A percentile compares a stretch with the other conserved stretches of the same genome.
These are phyloP conservation scores for Galeruca laticollis DNA, from an alignment of 2,888 invertebrate species.

Conservation along the genomic window DNA sequence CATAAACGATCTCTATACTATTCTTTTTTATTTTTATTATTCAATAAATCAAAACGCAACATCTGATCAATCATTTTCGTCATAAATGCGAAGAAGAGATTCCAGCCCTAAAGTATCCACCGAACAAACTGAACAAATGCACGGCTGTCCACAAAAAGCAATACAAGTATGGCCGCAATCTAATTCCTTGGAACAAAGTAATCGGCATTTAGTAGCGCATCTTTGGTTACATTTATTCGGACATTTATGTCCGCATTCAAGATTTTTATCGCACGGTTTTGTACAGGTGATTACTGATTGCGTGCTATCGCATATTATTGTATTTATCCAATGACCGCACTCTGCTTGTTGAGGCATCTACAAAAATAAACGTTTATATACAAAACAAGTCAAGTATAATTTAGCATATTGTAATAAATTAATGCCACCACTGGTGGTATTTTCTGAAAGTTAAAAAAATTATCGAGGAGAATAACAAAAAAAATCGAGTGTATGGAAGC, in stretches of 20 bases:
- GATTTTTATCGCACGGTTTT: not conserved
- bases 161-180: not conserved
- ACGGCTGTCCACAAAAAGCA: not conserved
- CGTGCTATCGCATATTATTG: not conserved
- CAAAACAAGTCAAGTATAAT: not conserved
- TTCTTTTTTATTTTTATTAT: too few relatives aligned
- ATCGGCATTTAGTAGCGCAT: not conserved
- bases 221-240: not conserved
- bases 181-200: not conserved
- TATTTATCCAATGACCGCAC: not conserved
- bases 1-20: too few relatives aligned
- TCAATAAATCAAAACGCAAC: too few relatives aligned
- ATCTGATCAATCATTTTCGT: too few relatives aligned
- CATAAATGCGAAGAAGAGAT: too few relatives aligned
- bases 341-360: not conserved
- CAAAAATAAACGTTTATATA: not conserved
- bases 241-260: not conserved
- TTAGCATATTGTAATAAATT: too few relatives aligned
- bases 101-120: too few relatives aligned
- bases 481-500: too few relatives aligned
- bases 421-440: not conserved
- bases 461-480: too few relatives aligned
- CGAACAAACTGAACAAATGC: not conserved
- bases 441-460: too few relatives aligned
- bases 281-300: not conserved